Conservation (phyloP, 2,888 invertebrate species). For the Nephrotoma flavescens region DNA sequence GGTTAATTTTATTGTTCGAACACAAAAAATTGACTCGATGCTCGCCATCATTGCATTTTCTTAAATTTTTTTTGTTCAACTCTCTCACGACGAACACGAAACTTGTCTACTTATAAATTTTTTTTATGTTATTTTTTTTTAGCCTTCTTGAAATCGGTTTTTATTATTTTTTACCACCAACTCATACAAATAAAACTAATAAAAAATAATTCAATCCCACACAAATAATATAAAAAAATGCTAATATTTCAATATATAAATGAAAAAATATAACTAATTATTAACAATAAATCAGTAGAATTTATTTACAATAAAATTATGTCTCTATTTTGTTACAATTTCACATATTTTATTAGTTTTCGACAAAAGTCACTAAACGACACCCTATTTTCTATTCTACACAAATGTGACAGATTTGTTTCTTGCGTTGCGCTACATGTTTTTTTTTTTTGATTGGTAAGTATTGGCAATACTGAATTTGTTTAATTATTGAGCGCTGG, state of each 20-base stretch:
- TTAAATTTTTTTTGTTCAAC: constrained; percentile 1
- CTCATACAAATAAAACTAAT: neutral
- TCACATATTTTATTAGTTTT: neutral
- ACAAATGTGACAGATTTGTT: neutral
- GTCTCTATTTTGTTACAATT: neutral
- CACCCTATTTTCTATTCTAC: neutral
- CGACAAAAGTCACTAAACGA: neutral
- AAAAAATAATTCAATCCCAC: neutral
- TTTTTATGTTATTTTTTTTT: neutral
- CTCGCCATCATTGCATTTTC: constrained; percentile 13
- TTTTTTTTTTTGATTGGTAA: neutral
- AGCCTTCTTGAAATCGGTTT: neutral
- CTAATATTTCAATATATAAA: neutral
- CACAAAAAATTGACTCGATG: constrained; percentile 9
- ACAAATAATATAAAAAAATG: neutral
- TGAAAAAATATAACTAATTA: neutral
- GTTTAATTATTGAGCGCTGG: neutral
- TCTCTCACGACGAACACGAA: constrained; percentile 1
- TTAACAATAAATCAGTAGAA: neutral
- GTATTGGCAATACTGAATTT: neutral
- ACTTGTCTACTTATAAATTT: neutral
- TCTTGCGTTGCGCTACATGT: neutral
- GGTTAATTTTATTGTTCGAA: constrained; percentile 5
- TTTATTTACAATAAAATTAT: neutral
- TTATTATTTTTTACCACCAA: neutral